Evolutionary conservation across 2,888 invertebrate species (phyloP).

Genomic region (Drosophila infuscata): DNA sequence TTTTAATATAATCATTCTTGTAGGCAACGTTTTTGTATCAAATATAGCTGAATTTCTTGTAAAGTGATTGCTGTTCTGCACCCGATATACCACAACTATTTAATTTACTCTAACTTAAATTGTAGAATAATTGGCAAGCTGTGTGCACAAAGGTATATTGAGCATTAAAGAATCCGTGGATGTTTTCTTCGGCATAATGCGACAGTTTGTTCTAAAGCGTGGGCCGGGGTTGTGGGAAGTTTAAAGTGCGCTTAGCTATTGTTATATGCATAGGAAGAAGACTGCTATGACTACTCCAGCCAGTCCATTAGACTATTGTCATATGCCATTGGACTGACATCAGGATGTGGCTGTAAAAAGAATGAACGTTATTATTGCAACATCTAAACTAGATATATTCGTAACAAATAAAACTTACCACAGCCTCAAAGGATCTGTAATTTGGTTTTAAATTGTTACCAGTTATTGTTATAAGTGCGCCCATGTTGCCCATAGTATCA

Average conservation of each 20-base stretch:
- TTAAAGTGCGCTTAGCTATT: constrained; percentile 52
- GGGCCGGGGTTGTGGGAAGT: constrained; percentile 25
- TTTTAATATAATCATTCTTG: constrained; percentile 50
- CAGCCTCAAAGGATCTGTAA: constrained; percentile 96
- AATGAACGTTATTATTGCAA: constrained; percentile 46
- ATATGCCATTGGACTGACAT: constrained; percentile 99
- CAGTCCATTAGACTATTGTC: constrained; percentile 94
- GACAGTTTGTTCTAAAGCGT: constrained; percentile 56
- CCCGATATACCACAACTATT: constrained; percentile 34
- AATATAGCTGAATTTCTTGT: constrained; percentile 69
- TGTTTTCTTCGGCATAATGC: constrained; percentile 55
- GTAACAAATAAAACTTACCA: constrained; percentile 88
- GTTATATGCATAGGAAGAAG: constrained; percentile 50
- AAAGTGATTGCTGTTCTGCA: constrained; percentile 56
- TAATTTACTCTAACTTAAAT: constrained; percentile 40
- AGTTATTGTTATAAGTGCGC: constrained; percentile 97
- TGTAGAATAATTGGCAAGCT: constrained; percentile 47
- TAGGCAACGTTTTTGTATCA: constrained; percentile 66
- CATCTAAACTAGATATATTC: neutral
- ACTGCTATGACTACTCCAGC: constrained; percentile 82
- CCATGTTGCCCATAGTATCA: constrained; percentile 99
- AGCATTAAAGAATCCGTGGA: constrained; percentile 59
- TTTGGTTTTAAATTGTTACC: constrained; percentile 96
- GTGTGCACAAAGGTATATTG: constrained; percentile 60
- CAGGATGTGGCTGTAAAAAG: constrained; percentile 94